Conservation (phyloP, 2,797 vertebrate species). For the Parambassis ranga region DNA sequence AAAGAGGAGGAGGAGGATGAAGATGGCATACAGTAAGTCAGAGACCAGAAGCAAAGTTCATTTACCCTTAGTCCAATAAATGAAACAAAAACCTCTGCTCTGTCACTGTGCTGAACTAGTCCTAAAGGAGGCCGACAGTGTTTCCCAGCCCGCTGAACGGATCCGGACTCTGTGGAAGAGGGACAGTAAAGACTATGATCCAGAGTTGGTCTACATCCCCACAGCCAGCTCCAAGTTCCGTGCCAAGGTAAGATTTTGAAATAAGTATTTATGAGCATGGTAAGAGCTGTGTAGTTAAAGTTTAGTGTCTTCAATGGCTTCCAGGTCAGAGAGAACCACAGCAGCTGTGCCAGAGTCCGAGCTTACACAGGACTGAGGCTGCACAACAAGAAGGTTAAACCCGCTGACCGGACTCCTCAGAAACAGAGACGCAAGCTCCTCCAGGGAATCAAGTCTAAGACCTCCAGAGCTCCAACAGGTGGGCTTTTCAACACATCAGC, state of each 20-base stretch:
- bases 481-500: no score
- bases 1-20: slow-evolving; percentile 85
- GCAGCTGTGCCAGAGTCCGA: slow-evolving; percentile 88
- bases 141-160: slow-evolving; percentile 80
- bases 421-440: no score
- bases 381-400: slow-evolving; percentile 68
- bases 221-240: slow-evolving; percentile 28
- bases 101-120: slow-evolving; percentile 73
- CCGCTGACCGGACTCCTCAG: no score
- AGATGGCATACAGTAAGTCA: slow-evolving; percentile 88
- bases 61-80: no score
- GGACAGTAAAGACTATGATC: slow-evolving; percentile 75
- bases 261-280: no score
- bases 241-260: slow-evolving; percentile 35
- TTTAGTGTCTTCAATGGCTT: no score
- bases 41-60: no score
- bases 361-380: slow-evolving; percentile 44
- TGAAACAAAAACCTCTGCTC: no score
- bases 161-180: slow-evolving; percentile 87
- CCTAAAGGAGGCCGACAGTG: slow-evolving; percentile 88
- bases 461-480: no score
- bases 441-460: no score
- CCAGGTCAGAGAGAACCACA: slow-evolving; percentile 69
- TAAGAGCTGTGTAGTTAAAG: no score
- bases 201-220: slow-evolving; percentile 83